These are phyloP conservation scores for Macrophya annulata DNA, from an alignment of 2,888 invertebrate genomes.

Conservation along the genomic window DNA sequence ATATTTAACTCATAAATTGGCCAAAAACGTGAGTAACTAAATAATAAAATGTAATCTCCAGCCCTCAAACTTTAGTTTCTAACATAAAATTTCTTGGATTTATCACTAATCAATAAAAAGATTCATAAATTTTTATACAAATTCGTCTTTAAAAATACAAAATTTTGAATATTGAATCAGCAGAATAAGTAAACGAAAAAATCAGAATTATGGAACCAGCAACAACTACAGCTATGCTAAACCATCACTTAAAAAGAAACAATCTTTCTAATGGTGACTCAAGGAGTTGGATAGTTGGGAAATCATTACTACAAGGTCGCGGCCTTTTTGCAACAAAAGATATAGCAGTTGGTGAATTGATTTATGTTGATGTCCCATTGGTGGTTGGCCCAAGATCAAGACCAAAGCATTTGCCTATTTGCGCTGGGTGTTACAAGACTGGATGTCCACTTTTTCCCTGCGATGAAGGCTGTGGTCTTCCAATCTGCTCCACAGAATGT, in stretches of 20 bases:
- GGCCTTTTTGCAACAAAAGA: constrained; percentile 87
- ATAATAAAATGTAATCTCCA: neutral
- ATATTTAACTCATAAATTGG: constrained; percentile 6
- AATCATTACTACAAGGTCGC: constrained; percentile 85
- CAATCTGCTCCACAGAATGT: constrained; percentile 86
- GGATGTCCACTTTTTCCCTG: constrained; percentile 80
- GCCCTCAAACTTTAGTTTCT: neutral
- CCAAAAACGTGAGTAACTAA: neutral
- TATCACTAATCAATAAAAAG: neutral
- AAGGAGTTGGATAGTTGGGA: constrained; percentile 83
- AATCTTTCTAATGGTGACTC: constrained; percentile 57
- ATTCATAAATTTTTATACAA: neutral
- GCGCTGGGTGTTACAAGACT: constrained; percentile 84
- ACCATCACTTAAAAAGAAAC: constrained; percentile 66
- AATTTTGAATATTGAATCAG: neutral
- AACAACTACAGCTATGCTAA: constrained; percentile 63
- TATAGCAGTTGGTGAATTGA: constrained; percentile 85
- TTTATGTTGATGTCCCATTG: constrained; percentile 87
- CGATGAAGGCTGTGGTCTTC: constrained; percentile 84
- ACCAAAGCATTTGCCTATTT: constrained; percentile 81
- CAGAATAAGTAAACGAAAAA: neutral
- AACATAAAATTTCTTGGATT: neutral
- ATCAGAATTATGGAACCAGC: constrained; percentile 62
- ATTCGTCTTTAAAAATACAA: neutral
- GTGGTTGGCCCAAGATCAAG: constrained; percentile 86